A percentile compares a stretch with the other conserved stretches of the same genome.
phyloP scores from a whole-genome alignment of 2,797 vertebrate genomes.

The Enteromius afrohamiltoni region DNA sequence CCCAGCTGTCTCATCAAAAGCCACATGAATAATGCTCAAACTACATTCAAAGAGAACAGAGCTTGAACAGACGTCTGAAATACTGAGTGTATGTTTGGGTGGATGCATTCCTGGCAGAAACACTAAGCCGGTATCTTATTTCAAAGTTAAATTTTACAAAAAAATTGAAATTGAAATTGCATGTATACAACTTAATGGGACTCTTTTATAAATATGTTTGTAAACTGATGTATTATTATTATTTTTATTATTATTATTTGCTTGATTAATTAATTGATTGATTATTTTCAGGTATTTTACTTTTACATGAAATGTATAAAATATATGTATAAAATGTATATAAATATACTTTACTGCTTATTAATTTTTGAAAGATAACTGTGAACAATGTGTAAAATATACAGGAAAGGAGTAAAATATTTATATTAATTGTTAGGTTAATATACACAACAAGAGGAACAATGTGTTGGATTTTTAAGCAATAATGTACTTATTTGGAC shows the following conservation, averaged over 20 bases:
- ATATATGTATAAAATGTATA: no score
- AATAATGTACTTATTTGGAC: no score
- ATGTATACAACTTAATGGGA: not conserved
- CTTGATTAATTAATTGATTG: no score
- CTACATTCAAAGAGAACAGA: slow-evolving; percentile 47
- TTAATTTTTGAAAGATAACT: not conserved
- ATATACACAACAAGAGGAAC: no score
- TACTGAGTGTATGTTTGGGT: slow-evolving; percentile 17
- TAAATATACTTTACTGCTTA: not conserved
- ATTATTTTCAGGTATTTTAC: not conserved
- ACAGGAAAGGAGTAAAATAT: not conserved
- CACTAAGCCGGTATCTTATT: not conserved
- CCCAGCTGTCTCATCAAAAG: slow-evolving; percentile 47
- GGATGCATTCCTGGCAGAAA: not conserved
- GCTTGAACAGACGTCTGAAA: slow-evolving; percentile 47
- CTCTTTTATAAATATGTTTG: not conserved
- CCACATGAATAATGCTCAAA: slow-evolving; percentile 51
- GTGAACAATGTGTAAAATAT: not conserved
- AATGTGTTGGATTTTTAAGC: no score
- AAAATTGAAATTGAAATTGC: not conserved
- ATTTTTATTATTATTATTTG: not conserved
- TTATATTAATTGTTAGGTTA: not conserved
- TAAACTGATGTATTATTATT: not conserved
- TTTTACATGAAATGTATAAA: not conserved
- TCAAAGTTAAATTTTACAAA: not conserved